phyloP scores from a whole-genome alignment of 1,140 invertebrate species.

The Brachionus rubens region DNA sequence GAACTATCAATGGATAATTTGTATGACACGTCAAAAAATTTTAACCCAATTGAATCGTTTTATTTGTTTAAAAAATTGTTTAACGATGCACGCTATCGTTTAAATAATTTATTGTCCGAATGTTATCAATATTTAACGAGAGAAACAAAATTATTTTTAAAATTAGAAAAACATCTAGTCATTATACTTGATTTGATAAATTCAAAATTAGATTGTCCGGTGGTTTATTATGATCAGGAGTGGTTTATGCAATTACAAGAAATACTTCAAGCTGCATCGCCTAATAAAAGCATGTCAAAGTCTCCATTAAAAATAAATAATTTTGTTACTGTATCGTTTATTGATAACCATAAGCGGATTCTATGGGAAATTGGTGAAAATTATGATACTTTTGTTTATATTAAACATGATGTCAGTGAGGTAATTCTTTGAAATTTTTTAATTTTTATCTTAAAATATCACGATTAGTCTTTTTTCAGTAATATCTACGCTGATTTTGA shows the following conservation, averaged over 20 bases:
- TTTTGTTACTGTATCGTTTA: neutral
- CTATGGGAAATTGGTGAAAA: conserved; percentile 43
- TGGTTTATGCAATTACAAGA: conserved; percentile 37
- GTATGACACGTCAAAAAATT: neutral
- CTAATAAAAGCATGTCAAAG: conserved; percentile 8
- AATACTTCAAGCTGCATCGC: conserved; percentile 20
- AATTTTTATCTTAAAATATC: no score
- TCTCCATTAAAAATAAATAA: neutral
- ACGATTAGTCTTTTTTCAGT: no score
- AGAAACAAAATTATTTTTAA: conserved; percentile 36
- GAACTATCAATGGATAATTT: neutral
- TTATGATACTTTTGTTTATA: conserved; percentile 31
- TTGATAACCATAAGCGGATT: conserved; percentile 24
- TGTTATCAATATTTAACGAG: conserved; percentile 28
- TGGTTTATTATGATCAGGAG: conserved; percentile 38
- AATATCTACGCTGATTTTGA: no score
- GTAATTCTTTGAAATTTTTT: neutral
- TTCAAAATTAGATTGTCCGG: conserved; percentile 33
- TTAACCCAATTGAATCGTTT: conserved; percentile 18
- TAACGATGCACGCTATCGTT: neutral
- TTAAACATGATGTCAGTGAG: conserved; percentile 28
- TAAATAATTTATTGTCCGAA: conserved; percentile 11
- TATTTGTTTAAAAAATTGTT: conserved; percentile 43
- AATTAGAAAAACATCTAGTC: conserved; percentile 36
- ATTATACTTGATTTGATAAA: conserved; percentile 43